These are phyloP conservation scores for Solenodon paradoxus DNA, from an alignment of 2,113 vertebrate species.

Conservation along the genomic window DNA sequence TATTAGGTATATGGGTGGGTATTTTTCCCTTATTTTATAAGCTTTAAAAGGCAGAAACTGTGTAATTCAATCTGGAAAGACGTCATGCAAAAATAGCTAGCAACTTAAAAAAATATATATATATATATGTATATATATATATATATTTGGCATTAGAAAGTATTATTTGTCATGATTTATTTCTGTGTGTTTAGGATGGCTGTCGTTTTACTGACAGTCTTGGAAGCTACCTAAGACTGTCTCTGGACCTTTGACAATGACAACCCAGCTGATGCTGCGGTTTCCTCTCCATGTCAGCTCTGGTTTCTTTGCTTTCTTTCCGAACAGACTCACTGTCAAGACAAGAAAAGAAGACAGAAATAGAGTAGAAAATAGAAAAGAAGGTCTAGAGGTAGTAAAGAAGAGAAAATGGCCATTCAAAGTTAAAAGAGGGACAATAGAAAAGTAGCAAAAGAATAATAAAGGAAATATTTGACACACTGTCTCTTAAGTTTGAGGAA, in stretches of 20 bases:
- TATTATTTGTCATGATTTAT: background rate
- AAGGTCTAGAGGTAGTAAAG: background rate
- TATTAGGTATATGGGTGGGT: background rate
- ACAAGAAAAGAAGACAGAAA: background rate
- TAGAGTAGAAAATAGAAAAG: background rate
- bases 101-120: background rate
- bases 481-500: background rate
- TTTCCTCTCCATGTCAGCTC: background rate
- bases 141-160: background rate
- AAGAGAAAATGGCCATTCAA: background rate
- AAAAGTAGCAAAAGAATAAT: background rate
- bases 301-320: fast-evolving
- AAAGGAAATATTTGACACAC: background rate
- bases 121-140: too few relatives aligned
- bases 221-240: background rate
- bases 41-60: background rate
- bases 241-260: background rate
- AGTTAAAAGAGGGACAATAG: background rate
- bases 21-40: background rate
- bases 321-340: background rate
- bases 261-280: background rate
- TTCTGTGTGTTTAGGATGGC: background rate
- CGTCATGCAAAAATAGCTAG: background rate
- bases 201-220: background rate
- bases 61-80: background rate